Evolutionary conservation across 1,140 invertebrate genomes (phyloP), one percentile per base, ranked within the genome.

Genomic region (Megalonaias nervosa): DNA sequence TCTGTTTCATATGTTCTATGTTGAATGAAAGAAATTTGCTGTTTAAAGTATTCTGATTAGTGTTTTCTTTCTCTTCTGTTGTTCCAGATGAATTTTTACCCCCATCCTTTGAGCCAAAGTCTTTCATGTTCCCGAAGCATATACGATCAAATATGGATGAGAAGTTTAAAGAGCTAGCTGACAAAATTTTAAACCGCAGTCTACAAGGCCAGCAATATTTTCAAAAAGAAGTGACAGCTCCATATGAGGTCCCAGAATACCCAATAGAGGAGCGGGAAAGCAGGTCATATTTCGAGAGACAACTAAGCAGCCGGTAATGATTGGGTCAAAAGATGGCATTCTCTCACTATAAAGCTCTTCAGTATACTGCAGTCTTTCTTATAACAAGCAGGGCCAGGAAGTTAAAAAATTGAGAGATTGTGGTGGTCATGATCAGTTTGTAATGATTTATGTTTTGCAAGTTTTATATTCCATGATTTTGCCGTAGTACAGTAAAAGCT

Each of bases 251-350:
- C 19, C 96, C 97, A 0, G 96, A 98, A 90, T 99, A 98, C 91
- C 97, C 98, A 0, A 99, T 99, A 84, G 97, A 99, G 89, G 96
- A 98, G 87, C 96, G 97, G 73, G 97, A 99, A 91, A 97, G 96
- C 91, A 97, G 98, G 86, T 92, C 97, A 14, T 94, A 96, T 58
- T 95, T 97, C 75, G 97, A 98, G 87, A 92, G 96, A n/a, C 96
- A 98, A 87, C 92, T 98, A 5, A 97, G 95, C 87, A 74, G 68
- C 65, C 87, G 84, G 87, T 86, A 67, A 48, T 48, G 38, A 48
- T 48, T 48, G 9, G 38, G 1, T 38, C 38, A 38, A 38, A 38
- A 38, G 38, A 48, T 48, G 11, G 38, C 9, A 11, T 6, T 48
- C 1, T 6, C 38, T 6, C 38, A 48, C 38, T 48, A 48, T 48